Percentiles rank a stretch among this genome's conserved stretches.
Conservation (phyloP, 2,888 invertebrate genomes). For the Volucella inflata region DNA sequence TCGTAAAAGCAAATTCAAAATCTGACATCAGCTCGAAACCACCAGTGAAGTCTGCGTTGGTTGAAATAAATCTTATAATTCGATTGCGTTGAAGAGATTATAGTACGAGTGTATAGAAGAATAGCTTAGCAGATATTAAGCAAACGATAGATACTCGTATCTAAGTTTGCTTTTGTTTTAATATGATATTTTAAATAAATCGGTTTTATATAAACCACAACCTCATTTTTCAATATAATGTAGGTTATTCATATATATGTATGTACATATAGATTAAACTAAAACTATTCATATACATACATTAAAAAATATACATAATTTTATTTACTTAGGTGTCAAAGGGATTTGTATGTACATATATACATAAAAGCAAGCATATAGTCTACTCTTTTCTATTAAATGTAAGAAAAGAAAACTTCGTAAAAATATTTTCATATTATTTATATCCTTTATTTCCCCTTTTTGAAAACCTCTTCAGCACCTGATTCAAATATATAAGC, state of each 20-base stretch:
- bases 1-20: conserved; percentile 62
- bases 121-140: conserved; percentile 11
- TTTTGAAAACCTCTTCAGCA: conserved; percentile 37
- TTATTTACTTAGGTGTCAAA: neutral
- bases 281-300: too few relatives aligned
- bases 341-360: neutral
- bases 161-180: conserved; percentile 31
- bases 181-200: too few relatives aligned
- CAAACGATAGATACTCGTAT: conserved; percentile 37
- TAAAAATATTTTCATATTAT: conserved; percentile 59
- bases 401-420: neutral
- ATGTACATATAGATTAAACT: too few relatives aligned
- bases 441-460: conserved; percentile 24
- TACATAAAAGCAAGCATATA: too few relatives aligned
- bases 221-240: too few relatives aligned
- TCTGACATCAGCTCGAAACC: conserved; percentile 30
- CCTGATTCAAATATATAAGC: conserved; percentile 39
- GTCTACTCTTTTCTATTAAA: neutral
- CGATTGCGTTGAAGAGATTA: conserved; percentile 54
- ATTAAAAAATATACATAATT: neutral
- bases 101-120: conserved; percentile 31
- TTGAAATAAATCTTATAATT: conserved; percentile 59
- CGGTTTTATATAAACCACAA: too few relatives aligned
- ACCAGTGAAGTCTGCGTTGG: conserved; percentile 44
- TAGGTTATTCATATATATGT: too few relatives aligned